A percentile compares a stretch with the other conserved stretches of the same genome.
Evolutionary conservation across 1,140 invertebrate genomes (phyloP).

Genomic region (Bombus confusus): DNA sequence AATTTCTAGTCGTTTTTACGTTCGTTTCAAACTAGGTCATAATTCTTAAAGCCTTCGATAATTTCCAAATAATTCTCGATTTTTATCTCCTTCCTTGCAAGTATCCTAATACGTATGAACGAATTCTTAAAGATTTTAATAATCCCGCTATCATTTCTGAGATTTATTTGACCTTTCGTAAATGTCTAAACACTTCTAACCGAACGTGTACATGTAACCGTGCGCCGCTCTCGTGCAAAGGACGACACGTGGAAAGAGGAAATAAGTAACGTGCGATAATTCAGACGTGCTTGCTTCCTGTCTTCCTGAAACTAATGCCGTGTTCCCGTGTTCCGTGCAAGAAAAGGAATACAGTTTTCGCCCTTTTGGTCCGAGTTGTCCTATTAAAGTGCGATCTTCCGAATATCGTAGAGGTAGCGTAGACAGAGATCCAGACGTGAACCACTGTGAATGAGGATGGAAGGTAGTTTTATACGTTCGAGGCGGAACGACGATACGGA

Average conservation of each 20-base stretch:
- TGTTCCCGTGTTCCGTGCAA: background rate
- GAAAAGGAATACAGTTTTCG: slow-evolving; percentile 32
- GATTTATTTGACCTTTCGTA: background rate
- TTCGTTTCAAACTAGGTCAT: background rate
- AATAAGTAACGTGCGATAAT: slow-evolving; percentile 69
- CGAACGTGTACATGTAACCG: background rate
- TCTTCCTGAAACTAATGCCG: slow-evolving; percentile 42
- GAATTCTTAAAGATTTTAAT: background rate
- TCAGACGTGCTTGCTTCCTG: slow-evolving; percentile 58
- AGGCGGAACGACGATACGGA: slow-evolving; percentile 57
- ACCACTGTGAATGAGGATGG: slow-evolving; percentile 50
- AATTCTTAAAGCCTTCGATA: background rate
- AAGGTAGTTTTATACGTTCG: slow-evolving; percentile 59
- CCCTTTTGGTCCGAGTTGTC: slow-evolving; percentile 17
- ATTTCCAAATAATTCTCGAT: background rate
- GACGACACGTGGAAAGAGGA: slow-evolving; percentile 58
- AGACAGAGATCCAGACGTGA: background rate
- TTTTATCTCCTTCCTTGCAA: background rate
- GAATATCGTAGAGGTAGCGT: background rate
- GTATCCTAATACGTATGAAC: background rate
- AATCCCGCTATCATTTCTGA: background rate
- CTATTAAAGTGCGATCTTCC: slow-evolving; percentile 60
- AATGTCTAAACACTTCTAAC: background rate
- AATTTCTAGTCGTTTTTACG: too few relatives aligned
- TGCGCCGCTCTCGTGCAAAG: background rate